Percentiles rank a stretch among this genome's conserved stretches.
Conservation (phyloP, 2,113 vertebrate genomes). For the Esox niger region DNA sequence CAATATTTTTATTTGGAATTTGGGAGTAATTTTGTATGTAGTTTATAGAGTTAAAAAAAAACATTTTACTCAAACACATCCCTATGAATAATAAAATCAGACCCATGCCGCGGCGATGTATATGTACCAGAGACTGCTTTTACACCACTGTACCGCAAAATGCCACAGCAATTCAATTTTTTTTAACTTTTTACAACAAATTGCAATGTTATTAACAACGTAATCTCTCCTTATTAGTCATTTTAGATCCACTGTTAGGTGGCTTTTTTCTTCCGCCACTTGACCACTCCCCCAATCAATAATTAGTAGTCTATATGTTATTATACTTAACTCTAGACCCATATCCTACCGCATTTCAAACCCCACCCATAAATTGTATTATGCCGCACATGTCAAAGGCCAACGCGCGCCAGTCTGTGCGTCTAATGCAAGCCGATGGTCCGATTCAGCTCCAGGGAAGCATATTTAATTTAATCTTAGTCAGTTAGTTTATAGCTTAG, state of each 20-base stretch:
- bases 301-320: constrained; percentile 38
- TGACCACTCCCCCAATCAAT: neutral
- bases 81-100: no score
- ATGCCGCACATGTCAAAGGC: neutral
- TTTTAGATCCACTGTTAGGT: neutral
- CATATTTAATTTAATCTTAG: neutral
- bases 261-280: neutral
- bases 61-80: no score
- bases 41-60: no score
- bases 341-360: constrained; percentile 46
- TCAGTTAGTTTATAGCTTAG: neutral
- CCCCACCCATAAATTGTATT: constrained; percentile 59
- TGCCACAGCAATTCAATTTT: no score
- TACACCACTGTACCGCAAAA: no score
- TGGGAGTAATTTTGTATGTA: no score
- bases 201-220: no score
- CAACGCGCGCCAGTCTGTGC: neutral
- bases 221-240: no score
- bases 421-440: neutral
- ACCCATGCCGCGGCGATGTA: no score
- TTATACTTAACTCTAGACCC: constrained; percentile 37
- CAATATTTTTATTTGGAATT: no score
- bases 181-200: no score
- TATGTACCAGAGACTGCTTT: no score
- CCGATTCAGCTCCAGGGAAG: neutral